A percentile compares a stretch with the other conserved stretches of the same genome.
Evolutionary conservation across 2,113 vertebrate species (phyloP).

Genomic region (Pongo pygmaeus): DNA sequence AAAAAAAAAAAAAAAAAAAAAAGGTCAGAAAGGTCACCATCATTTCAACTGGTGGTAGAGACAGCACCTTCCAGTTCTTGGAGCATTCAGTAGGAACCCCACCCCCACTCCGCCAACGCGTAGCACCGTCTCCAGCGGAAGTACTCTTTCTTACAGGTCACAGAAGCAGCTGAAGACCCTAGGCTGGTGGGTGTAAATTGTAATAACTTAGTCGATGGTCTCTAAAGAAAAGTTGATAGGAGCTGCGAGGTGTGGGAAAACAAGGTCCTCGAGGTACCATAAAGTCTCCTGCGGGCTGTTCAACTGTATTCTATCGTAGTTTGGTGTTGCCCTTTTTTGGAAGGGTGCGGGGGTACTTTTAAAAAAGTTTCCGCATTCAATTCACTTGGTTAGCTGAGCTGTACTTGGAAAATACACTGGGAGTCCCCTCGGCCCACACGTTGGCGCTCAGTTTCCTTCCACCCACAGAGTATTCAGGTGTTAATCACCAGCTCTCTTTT

Average conservation of each 20-base stretch:
- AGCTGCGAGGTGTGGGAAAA: not conserved
- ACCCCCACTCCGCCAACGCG: too few relatives aligned
- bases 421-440: not conserved
- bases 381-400: not conserved
- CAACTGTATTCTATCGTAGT: not conserved
- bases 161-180: not conserved
- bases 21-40: slow-evolving; percentile 15
- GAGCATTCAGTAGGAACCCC: not conserved
- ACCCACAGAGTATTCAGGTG: not conserved
- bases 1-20: too few relatives aligned
- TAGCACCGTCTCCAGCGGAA: not conserved
- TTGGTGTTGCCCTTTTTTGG: not conserved
- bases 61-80: not conserved
- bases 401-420: not conserved
- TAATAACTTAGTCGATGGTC: not conserved
- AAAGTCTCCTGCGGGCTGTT: not conserved
- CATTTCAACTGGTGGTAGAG: not conserved
- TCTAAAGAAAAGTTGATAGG: not conserved
- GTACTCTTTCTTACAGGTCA: not conserved
- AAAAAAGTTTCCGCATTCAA: not conserved
- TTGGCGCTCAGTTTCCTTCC: not conserved
- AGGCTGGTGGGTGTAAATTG: not conserved
- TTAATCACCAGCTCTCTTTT: not conserved
- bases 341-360: not conserved
- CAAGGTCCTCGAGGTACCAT: not conserved